Conservation (phyloP, 2,797 vertebrate genomes). For the Macropus fuliginosus region DNA sequence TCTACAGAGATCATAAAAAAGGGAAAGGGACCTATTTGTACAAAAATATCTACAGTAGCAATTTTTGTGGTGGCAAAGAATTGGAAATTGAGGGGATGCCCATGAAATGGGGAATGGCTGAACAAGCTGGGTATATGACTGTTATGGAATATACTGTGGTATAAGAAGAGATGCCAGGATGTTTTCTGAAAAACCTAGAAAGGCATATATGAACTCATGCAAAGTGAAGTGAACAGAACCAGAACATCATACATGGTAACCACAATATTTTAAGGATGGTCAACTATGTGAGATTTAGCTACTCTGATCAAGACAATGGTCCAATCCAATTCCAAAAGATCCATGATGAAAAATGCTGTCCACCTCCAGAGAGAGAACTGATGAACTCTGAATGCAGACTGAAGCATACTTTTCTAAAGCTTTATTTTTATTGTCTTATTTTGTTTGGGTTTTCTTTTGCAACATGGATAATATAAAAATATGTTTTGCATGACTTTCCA, state of each 20-base stretch:
- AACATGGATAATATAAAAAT: not conserved
- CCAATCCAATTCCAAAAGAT: not conserved
- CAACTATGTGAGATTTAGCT: not conserved
- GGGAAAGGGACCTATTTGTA: not conserved
- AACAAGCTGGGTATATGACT: not conserved
- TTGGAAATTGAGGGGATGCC: not conserved
- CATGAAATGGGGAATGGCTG: not conserved
- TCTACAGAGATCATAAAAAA: not conserved
- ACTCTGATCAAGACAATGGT: not conserved
- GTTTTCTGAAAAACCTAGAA: not conserved
- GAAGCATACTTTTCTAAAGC: not conserved
- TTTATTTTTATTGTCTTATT: not conserved
- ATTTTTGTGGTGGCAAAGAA: not conserved
- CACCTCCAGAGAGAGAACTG: not conserved
- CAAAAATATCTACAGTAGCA: not conserved
- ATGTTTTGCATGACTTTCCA: not conserved
- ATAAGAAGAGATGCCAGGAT: not conserved
- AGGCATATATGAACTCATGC: not conserved
- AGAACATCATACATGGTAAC: not conserved
- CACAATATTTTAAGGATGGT: not conserved
- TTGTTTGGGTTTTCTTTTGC: not conserved
- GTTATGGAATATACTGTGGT: not conserved
- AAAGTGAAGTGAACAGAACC: not conserved
- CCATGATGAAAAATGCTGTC: not conserved
- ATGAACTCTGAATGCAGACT: not conserved